These are phyloP conservation scores for Drosophila jambulina DNA, from an alignment of 1,140 invertebrate species.

Conservation along the genomic window DNA sequence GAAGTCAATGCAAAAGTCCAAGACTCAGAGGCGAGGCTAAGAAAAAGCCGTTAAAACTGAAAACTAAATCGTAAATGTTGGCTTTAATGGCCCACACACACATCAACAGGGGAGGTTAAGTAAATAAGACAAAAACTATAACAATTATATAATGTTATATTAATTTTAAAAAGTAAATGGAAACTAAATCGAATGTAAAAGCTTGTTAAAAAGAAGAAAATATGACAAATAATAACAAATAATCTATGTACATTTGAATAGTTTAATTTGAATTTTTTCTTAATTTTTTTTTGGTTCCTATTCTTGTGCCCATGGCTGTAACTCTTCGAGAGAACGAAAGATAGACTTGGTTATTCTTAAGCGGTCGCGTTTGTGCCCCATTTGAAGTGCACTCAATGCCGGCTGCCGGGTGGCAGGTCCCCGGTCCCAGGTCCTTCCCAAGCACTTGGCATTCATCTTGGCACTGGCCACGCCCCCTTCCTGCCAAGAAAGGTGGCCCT, in stretches of 20 bases:
- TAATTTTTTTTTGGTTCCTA: background rate
- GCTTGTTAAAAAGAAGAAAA: background rate
- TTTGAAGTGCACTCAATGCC: slow-evolving; percentile 73
- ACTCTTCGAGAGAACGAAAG: background rate
- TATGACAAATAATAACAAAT: background rate
- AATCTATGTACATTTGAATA: background rate
- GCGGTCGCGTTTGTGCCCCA: slow-evolving; percentile 78
- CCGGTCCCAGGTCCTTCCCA: slow-evolving; percentile 13
- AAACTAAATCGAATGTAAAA: background rate
- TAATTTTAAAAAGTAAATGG: too few relatives aligned
- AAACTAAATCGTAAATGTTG: slow-evolving; percentile 74
- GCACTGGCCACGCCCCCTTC: slow-evolving; percentile 10
- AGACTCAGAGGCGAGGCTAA: slow-evolving; percentile 16
- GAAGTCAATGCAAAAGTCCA: slow-evolving; percentile 33
- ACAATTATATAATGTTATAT: background rate
- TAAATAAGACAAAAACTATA: background rate
- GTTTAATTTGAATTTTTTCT: background rate
- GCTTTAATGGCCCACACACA: slow-evolving; percentile 51
- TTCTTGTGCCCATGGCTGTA: background rate
- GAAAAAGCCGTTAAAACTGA: slow-evolving; percentile 57
- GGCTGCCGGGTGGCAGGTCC: background rate
- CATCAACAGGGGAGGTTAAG: background rate
- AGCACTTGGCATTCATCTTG: slow-evolving; percentile 72
- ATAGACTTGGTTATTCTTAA: slow-evolving; percentile 74
- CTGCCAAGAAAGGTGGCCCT: slow-evolving; percentile 24